These are phyloP conservation scores for Gracilinanus agilis DNA, from an alignment of 2,113 vertebrate genomes.

Conservation along the genomic window DNA sequence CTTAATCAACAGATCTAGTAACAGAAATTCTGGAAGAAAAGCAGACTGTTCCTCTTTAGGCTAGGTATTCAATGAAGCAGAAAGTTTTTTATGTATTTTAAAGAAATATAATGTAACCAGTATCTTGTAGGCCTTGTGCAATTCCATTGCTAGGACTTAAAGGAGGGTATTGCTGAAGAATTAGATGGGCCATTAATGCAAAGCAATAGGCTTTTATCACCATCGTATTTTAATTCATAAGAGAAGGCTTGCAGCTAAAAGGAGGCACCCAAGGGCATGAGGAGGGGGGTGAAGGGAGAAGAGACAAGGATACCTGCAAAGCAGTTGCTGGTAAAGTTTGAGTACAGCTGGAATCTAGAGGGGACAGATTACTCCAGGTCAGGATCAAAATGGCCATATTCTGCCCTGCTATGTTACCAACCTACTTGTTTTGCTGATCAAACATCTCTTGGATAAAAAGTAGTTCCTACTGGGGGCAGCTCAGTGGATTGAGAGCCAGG, in stretches of 20 bases:
- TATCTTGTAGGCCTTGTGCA: not conserved
- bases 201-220: not conserved
- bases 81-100: not conserved
- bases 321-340: not conserved
- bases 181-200: not conserved
- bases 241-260: not conserved
- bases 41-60: not conserved
- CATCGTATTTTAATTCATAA: not conserved
- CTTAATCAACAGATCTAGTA: not conserved
- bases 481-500: too few relatives aligned
- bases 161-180: constrained; percentile 1
- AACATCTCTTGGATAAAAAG: not conserved
- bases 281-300: not conserved
- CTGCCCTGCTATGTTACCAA: not conserved
- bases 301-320: not conserved
- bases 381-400: not conserved
- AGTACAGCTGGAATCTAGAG: not conserved
- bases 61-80: not conserved
- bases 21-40: not conserved
- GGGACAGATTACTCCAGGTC: not conserved
- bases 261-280: not conserved
- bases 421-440: not conserved
- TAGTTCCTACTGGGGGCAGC: too few relatives aligned
- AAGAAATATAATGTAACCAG: not conserved
- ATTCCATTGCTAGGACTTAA: not conserved